Conservation (phyloP, 2,797 vertebrate species). For the Sebastiscus tertius region DNA sequence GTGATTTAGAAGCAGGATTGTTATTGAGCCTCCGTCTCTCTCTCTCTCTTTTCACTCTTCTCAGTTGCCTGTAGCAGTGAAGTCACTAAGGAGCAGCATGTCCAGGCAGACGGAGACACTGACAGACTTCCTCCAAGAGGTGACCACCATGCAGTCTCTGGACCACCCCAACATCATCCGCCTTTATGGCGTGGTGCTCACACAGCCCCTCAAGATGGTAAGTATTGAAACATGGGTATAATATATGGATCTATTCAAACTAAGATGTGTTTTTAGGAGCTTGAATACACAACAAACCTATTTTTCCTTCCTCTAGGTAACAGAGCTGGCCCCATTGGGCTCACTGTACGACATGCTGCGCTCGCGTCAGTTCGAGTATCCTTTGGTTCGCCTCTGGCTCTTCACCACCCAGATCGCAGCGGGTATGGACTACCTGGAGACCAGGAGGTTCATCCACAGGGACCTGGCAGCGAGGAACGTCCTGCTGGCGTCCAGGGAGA, state of each 20-base stretch:
- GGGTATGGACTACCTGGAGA: slow-evolving; percentile 90
- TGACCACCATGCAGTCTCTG: slow-evolving; percentile 89
- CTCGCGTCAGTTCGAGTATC: slow-evolving; percentile 78
- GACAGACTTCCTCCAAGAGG: slow-evolving; percentile 90
- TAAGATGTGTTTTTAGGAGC: not conserved
- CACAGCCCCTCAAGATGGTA: slow-evolving; percentile 92
- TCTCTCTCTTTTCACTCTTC: not conserved
- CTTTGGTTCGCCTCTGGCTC: slow-evolving; percentile 86
- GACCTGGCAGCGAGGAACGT: slow-evolving; percentile 90
- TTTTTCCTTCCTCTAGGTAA: slow-evolving; percentile 79
- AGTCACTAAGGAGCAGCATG: slow-evolving; percentile 79
- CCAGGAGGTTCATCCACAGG: slow-evolving; percentile 86
- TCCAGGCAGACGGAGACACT: slow-evolving; percentile 79
- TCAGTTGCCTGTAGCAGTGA: slow-evolving; percentile 86
- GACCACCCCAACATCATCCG: slow-evolving; percentile 90
- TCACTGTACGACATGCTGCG: slow-evolving; percentile 87
- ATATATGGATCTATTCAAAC: not conserved
- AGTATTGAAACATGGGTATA: not conserved
- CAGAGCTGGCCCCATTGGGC: slow-evolving; percentile 86
- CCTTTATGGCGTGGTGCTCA: slow-evolving; percentile 89
- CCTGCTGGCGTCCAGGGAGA: slow-evolving; percentile 83
- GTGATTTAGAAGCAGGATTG: not conserved
- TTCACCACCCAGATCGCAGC: slow-evolving; percentile 87
- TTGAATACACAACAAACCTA: not conserved
- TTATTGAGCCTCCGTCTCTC: not conserved